phyloP scores from a whole-genome alignment of 1,140 invertebrate species.

The Eubasilissa regina region DNA sequence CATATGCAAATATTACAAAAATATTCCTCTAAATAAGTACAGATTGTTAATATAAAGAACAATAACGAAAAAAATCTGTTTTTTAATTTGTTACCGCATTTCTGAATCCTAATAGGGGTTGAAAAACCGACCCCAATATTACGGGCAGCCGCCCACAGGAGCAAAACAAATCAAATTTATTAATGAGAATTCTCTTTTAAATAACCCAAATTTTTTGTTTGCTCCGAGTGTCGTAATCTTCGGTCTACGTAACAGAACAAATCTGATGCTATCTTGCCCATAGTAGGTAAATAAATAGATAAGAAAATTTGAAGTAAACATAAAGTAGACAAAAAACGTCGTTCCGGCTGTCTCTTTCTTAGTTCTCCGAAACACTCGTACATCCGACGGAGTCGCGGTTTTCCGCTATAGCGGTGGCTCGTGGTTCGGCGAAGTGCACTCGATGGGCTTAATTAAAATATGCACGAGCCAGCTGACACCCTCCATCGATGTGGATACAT shows the following conservation, averaged over 20 bases:
- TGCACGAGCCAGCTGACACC: too few species aligned
- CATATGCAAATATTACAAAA: too few species aligned
- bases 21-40: too few species aligned
- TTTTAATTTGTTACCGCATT: neutral
- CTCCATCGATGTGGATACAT: too few species aligned
- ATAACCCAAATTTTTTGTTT: neutral
- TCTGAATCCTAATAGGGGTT: conserved; percentile 2
- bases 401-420: too few species aligned
- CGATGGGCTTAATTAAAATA: too few species aligned
- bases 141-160: neutral
- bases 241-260: neutral
- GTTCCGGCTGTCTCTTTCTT: too few species aligned
- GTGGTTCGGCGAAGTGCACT: too few species aligned
- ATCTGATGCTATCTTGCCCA: conserved; percentile 18
- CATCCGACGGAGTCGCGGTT: too few species aligned
- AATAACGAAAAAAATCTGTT: too few species aligned
- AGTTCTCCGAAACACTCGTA: too few species aligned
- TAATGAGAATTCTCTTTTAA: conserved; percentile 33
- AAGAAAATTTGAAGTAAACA: conserved; percentile 38
- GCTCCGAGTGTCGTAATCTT: neutral
- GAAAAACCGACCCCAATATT: conserved; percentile 18
- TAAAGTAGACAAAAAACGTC: neutral
- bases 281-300: conserved; percentile 27
- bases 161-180: conserved; percentile 18
- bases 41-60: too few species aligned